Evolutionary conservation across 2,797 vertebrate genomes (phyloP).

Genomic region (Huso huso): DNA sequence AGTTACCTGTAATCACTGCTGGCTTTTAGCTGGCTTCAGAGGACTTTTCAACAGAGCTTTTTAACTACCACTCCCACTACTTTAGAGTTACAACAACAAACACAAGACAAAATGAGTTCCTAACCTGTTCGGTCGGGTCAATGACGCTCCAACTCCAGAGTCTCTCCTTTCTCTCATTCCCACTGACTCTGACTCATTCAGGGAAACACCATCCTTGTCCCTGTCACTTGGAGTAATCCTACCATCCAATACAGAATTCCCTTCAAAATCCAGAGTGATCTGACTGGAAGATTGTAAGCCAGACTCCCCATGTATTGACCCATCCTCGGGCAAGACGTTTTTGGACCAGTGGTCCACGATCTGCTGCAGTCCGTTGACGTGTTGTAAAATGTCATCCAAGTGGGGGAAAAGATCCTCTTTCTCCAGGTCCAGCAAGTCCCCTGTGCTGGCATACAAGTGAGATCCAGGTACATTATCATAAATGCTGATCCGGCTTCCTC

Average conservation of each 20-base stretch:
- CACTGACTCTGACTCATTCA: constrained; percentile 73
- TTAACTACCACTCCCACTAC: no score
- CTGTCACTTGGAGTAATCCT: constrained; percentile 70
- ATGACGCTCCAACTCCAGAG: constrained; percentile 88
- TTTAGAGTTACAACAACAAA: neutral
- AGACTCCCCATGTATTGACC: constrained; percentile 37
- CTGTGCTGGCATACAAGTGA: constrained; percentile 90
- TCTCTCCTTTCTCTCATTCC: constrained; percentile 84
- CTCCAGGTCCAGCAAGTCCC: constrained; percentile 88
- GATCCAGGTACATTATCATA: constrained; percentile 95
- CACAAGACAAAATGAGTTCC: constrained; percentile 20
- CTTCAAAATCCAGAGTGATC: constrained; percentile 70
- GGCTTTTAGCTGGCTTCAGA: neutral
- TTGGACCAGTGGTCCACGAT: constrained; percentile 89
- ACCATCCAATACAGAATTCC: constrained; percentile 77
- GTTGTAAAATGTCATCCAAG: constrained; percentile 85
- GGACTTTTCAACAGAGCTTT: no score
- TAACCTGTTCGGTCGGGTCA: constrained; percentile 89
- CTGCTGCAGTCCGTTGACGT: constrained; percentile 84
- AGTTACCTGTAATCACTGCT: neutral
- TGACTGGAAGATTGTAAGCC: constrained; percentile 64
- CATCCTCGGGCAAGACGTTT: constrained; percentile 62
- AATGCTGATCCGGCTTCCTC: constrained; percentile 87
- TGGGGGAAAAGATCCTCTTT: constrained; percentile 83
- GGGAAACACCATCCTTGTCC: constrained; percentile 76